phyloP scores from a whole-genome alignment of 2,113 vertebrate species.

The Ophthalmolycus amberensis region DNA sequence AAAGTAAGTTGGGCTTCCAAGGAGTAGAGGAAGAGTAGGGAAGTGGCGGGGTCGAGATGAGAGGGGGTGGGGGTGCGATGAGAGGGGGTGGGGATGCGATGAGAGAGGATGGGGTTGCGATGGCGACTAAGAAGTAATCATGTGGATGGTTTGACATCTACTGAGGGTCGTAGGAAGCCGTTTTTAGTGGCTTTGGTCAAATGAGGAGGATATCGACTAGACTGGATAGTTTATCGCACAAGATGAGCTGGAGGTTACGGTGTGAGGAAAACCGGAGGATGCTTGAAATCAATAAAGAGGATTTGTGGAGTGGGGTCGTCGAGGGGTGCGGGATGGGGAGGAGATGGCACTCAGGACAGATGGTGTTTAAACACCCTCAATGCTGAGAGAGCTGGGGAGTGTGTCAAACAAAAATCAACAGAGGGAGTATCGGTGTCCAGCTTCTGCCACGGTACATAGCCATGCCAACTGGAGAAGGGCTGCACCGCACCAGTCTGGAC shows the following conservation, averaged over 20 bases:
- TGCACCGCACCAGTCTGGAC: slow-evolving; percentile 42
- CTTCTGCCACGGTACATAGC: slow-evolving; percentile 38
- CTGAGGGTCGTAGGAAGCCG: neutral
- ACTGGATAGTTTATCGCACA: slow-evolving; percentile 14
- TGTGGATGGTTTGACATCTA: slow-evolving; percentile 47
- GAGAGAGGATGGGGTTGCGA: neutral
- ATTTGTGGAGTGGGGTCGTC: slow-evolving; percentile 41
- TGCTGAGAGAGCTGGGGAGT: slow-evolving; percentile 51
- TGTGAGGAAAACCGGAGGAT: slow-evolving; percentile 24
- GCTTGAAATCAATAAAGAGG: slow-evolving; percentile 58
- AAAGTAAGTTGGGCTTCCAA: neutral
- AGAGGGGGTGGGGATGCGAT: neutral
- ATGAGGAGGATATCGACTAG: slow-evolving; percentile 33
- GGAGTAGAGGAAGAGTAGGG: neutral
- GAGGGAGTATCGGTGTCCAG: slow-evolving; percentile 43
- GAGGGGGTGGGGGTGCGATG: neutral
- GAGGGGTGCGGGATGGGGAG: slow-evolving; percentile 18
- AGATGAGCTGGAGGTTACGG: slow-evolving; percentile 16
- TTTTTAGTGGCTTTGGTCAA: slow-evolving; percentile 29
- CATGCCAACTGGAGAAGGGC: slow-evolving; percentile 60
- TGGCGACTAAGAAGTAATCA: slow-evolving; percentile 38
- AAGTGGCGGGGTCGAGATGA: neutral
- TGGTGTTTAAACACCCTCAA: slow-evolving; percentile 61
- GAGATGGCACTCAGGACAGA: slow-evolving; percentile 52
- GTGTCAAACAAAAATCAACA: slow-evolving; percentile 49